Evolutionary conservation across 2,113 vertebrate genomes (phyloP).

Genomic region (Poecilia latipinna): DNA sequence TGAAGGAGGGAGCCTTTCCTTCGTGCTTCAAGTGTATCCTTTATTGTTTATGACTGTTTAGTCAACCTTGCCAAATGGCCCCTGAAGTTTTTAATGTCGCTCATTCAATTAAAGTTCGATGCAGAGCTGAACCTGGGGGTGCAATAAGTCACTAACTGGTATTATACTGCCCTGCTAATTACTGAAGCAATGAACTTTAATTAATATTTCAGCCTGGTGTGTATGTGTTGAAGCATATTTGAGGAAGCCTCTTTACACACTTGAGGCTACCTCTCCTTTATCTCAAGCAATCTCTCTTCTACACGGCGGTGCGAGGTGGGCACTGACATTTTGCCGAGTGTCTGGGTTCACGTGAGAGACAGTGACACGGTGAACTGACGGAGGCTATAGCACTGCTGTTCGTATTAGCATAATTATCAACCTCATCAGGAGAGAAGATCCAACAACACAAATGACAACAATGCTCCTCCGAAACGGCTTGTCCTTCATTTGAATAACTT

Average conservation of each 20-base stretch:
- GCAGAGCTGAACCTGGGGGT: slow-evolving; percentile 67
- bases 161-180: slow-evolving; percentile 80
- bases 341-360: slow-evolving; percentile 59
- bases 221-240: slow-evolving; percentile 49
- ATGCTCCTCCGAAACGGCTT: not conserved
- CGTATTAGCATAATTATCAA: slow-evolving; percentile 76
- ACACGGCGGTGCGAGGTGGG: slow-evolving; percentile 28
- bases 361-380: slow-evolving; percentile 64
- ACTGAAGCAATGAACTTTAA: slow-evolving; percentile 82
- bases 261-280: slow-evolving; percentile 56
- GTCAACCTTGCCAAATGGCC: slow-evolving; percentile 76
- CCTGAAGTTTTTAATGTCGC: slow-evolving; percentile 78
- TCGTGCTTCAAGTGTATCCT: slow-evolving; percentile 54
- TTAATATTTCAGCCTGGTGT: slow-evolving; percentile 68
- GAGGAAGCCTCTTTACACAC: slow-evolving; percentile 20
- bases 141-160: slow-evolving; percentile 77
- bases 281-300: slow-evolving; percentile 62
- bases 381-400: slow-evolving; percentile 46
- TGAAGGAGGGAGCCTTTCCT: slow-evolving; percentile 28
- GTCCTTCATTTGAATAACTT: not conserved
- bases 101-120: slow-evolving; percentile 79
- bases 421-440: slow-evolving; percentile 45
- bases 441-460: slow-evolving; percentile 30
- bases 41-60: slow-evolving; percentile 75
- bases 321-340: slow-evolving; percentile 72